A percentile compares a stretch with the other conserved stretches of the same genome.
phyloP scores from a whole-genome alignment of 2,797 vertebrate species.

The Enoplosus armatus region DNA sequence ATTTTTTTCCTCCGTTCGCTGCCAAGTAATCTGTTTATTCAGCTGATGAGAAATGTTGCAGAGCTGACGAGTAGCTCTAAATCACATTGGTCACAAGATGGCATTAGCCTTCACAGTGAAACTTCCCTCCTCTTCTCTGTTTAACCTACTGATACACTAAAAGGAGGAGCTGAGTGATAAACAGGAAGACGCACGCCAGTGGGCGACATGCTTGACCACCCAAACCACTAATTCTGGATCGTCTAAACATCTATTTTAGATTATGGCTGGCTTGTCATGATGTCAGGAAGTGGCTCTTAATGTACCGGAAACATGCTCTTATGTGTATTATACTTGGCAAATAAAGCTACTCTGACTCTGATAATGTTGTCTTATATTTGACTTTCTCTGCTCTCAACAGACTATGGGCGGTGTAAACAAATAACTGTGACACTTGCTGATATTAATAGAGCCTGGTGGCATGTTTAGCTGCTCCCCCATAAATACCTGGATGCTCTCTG shows the following conservation, averaged over 20 bases:
- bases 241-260: constrained; percentile 52
- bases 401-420: constrained; percentile 9
- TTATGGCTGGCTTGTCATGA: constrained; percentile 25
- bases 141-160: constrained; percentile 25
- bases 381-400: constrained; percentile 24
- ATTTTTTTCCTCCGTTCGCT: constrained; percentile 13
- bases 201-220: constrained; percentile 27
- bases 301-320: constrained; percentile 8
- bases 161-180: constrained; percentile 36
- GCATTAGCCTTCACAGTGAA: constrained; percentile 41
- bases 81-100: constrained; percentile 61
- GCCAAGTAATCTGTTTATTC: constrained; percentile 69
- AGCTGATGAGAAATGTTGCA: constrained; percentile 70
- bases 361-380: constrained; percentile 16
- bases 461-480: constrained; percentile 29
- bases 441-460: constrained; percentile 36
- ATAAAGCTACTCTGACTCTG: constrained; percentile 12
- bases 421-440: constrained; percentile 31
- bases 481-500: constrained; percentile 47
- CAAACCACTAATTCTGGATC: constrained; percentile 34
- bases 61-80: constrained; percentile 61
- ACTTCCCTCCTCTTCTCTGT: constrained; percentile 21
- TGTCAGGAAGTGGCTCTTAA: constrained; percentile 30
- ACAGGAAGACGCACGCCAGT: constrained; percentile 34
- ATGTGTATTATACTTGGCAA: constrained; percentile 10